A percentile compares a stretch with the other conserved stretches of the same genome.
These are phyloP conservation scores for Helicoverpa zea DNA, from an alignment of 1,140 invertebrate genomes.

Conservation along the genomic window DNA sequence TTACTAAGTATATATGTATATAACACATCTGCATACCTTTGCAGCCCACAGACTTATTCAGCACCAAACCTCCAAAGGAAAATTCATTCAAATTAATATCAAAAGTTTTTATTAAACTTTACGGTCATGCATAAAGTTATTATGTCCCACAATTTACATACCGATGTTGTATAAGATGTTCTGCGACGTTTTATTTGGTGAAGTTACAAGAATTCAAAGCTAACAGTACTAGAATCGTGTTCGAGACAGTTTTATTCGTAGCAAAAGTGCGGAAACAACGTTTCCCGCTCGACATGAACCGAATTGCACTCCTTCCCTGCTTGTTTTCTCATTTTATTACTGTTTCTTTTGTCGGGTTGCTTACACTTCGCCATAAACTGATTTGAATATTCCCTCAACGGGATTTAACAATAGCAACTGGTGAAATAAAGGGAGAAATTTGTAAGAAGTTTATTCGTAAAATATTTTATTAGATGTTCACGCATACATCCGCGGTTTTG, in stretches of 20 bases:
- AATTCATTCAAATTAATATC: neutral
- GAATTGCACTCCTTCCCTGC: conserved; percentile 52
- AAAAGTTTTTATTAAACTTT: conserved; percentile 5
- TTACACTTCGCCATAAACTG: conserved; percentile 52
- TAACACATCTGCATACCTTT: conserved; percentile 15
- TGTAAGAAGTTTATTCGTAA: conserved; percentile 34
- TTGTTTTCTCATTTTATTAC: conserved; percentile 57
- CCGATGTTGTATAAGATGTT: conserved; percentile 5
- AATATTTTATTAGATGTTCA: conserved; percentile 1
- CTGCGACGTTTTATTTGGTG: conserved; percentile 24
- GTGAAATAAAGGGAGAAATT: conserved; percentile 34
- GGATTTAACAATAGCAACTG: conserved; percentile 44
- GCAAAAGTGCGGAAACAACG: conserved; percentile 58
- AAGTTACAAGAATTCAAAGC: conserved; percentile 54
- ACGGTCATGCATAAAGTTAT: neutral
- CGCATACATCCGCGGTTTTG: neutral
- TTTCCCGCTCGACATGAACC: conserved; percentile 57
- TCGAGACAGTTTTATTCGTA: conserved; percentile 55
- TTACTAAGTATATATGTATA: conserved; percentile 18
- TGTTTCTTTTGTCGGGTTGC: conserved; percentile 51
- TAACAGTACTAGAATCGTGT: conserved; percentile 52
- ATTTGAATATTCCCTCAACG: conserved; percentile 48
- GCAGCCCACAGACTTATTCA: conserved; percentile 1
- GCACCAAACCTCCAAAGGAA: neutral
- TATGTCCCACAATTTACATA: neutral